phyloP scores from a whole-genome alignment of 2,113 vertebrate genomes.

The Oxyura jamaicensis region DNA sequence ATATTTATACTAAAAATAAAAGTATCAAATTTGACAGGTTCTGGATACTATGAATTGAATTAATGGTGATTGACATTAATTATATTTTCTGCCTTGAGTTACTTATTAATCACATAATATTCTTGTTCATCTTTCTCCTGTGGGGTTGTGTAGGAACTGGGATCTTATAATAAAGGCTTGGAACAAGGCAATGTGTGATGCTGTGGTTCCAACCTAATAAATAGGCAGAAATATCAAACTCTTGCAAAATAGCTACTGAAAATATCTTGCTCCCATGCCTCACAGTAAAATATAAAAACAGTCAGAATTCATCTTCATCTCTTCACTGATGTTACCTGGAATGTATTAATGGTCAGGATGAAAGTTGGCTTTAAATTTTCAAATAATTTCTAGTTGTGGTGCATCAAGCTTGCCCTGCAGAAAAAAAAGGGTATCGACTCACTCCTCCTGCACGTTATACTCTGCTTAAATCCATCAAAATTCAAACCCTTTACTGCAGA shows the following conservation, averaged over 20 bases:
- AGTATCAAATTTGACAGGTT: constrained; percentile 46
- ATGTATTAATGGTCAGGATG: neutral
- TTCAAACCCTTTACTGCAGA: neutral
- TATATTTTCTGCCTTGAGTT: constrained; percentile 46
- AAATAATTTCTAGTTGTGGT: neutral
- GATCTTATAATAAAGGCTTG: neutral
- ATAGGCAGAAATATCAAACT: neutral
- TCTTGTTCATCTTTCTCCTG: constrained; percentile 27
- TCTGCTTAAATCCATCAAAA: neutral
- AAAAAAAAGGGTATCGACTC: neutral
- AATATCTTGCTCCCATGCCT: neutral
- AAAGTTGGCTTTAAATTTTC: neutral
- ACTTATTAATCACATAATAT: constrained; percentile 30
- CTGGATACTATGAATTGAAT: constrained; percentile 41
- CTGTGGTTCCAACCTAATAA: neutral
- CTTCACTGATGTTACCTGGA: neutral
- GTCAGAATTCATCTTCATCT: neutral
- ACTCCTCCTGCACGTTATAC: neutral
- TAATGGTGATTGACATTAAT: constrained; percentile 67
- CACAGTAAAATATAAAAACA: neutral
- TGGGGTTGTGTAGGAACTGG: constrained; percentile 37
- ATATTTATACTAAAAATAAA: constrained; percentile 12
- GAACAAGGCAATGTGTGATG: neutral
- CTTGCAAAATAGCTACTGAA: neutral
- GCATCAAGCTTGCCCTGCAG: neutral